These are phyloP conservation scores for Anthopleura xanthogrammica DNA, from an alignment of 92 coral and sea anemone species.

Conservation along the genomic window DNA sequence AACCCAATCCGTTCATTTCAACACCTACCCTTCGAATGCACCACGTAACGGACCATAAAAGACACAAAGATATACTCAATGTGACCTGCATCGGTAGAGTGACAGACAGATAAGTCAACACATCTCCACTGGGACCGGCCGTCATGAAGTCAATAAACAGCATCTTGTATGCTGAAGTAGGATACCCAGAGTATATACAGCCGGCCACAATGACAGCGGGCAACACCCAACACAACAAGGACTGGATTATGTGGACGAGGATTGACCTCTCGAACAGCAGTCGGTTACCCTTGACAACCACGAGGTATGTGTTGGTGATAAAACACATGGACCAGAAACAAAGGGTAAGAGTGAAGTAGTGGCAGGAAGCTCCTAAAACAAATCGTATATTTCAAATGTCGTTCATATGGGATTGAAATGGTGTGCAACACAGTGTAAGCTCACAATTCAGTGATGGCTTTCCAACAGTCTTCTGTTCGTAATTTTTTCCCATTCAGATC, in stretches of 20 bases:
- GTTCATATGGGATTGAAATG: no score
- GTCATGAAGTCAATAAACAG: slow-evolving; percentile 71
- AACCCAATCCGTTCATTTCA: neutral
- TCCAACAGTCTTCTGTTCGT: no score
- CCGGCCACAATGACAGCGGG: slow-evolving; percentile 85
- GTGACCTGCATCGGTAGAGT: slow-evolving; percentile 90
- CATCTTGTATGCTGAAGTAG: slow-evolving; percentile 84
- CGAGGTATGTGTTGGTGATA: slow-evolving; percentile 83
- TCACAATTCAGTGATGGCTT: no score
- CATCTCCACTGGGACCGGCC: slow-evolving; percentile 53
- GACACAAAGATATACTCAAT: slow-evolving; percentile 67
- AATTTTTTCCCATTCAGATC: no score
- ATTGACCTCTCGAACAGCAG: slow-evolving; percentile 57
- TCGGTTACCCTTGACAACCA: slow-evolving; percentile 65
- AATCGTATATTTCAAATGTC: neutral
- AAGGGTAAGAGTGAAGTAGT: slow-evolving; percentile 74
- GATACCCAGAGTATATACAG: slow-evolving; percentile 60
- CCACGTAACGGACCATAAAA: slow-evolving; percentile 85
- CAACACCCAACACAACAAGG: slow-evolving; percentile 65
- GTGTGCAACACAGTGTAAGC: no score
- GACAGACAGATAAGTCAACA: slow-evolving; percentile 61
- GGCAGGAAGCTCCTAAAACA: slow-evolving; percentile 71
- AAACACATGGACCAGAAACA: slow-evolving; percentile 90
- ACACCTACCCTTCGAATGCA: slow-evolving; percentile 72
- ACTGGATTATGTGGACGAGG: slow-evolving; percentile 63